These are phyloP conservation scores for Percina caprodes DNA, from an alignment of 2,113 vertebrate species.

Conservation along the genomic window DNA sequence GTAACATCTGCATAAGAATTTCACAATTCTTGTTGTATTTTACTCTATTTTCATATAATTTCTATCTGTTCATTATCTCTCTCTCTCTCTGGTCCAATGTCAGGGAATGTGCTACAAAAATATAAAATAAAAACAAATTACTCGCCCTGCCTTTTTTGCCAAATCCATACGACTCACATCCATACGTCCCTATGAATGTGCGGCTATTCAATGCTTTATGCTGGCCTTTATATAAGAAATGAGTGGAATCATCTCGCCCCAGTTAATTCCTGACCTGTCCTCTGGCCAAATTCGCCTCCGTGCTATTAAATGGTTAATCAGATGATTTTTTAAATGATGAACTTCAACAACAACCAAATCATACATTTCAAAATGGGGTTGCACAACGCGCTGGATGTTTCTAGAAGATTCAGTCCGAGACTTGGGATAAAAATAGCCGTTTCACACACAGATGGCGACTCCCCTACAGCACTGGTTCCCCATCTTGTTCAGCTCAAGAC, in stretches of 20 bases:
- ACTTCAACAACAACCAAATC: too few relatives aligned
- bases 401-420: slow-evolving; percentile 12
- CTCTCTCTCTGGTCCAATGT: too few relatives aligned
- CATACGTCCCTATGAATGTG: slow-evolving; percentile 38
- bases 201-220: slow-evolving; percentile 54
- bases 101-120: too few relatives aligned
- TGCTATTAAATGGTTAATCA: slow-evolving; percentile 60
- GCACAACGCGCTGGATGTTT: slow-evolving; percentile 12
- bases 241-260: slow-evolving; percentile 62
- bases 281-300: slow-evolving; percentile 40
- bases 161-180: slow-evolving; percentile 12
- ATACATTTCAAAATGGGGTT: not conserved
- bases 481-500: too few relatives aligned
- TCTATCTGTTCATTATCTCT: too few relatives aligned
- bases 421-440: slow-evolving; percentile 53
- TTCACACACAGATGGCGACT: slow-evolving; percentile 54
- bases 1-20: too few relatives aligned
- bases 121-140: too few relatives aligned
- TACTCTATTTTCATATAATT: too few relatives aligned
- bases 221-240: slow-evolving; percentile 57
- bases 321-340: not conserved
- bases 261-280: slow-evolving; percentile 63
- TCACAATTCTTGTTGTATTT: too few relatives aligned
- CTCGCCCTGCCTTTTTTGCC: slow-evolving; percentile 8
- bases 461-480: too few relatives aligned